These are phyloP conservation scores for Leptopilina syphax DNA, from an alignment of 2,888 invertebrate species.

Conservation along the genomic window DNA sequence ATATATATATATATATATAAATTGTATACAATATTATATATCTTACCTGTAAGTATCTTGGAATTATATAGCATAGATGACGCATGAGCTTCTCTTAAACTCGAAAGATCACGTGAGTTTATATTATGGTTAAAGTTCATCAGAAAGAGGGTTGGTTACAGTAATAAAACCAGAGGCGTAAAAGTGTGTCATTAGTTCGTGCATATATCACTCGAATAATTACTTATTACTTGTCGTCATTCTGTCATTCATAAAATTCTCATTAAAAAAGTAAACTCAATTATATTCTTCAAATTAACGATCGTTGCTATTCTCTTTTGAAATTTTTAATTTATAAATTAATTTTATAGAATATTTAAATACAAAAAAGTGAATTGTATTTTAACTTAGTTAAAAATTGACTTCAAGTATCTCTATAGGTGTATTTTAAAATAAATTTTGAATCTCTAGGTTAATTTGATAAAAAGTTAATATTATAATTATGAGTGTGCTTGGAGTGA, in stretches of 20 bases:
- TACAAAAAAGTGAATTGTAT: too few relatives aligned
- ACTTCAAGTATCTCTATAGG: too few relatives aligned
- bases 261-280: background rate
- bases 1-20: too few relatives aligned
- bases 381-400: too few relatives aligned
- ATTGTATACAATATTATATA: background rate
- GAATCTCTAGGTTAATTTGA: too few relatives aligned
- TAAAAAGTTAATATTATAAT: too few relatives aligned
- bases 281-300: background rate
- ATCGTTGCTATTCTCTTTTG: too few relatives aligned
- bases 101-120: constrained; percentile 29
- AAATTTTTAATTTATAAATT: too few relatives aligned
- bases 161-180: constrained; percentile 41
- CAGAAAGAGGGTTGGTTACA: background rate
- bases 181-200: constrained; percentile 45
- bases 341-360: too few relatives aligned
- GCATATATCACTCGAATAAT: constrained; percentile 58
- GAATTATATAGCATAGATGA: constrained; percentile 20
- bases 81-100: constrained; percentile 16
- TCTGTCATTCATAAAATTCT: background rate
- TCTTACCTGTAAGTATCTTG: constrained; percentile 1
- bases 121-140: constrained; percentile 21
- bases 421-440: too few relatives aligned
- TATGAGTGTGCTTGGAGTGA: too few relatives aligned
- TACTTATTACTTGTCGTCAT: constrained; percentile 49